Base-by-base conservation (phyloP, 2,113 vertebrate genomes). In the Microtus pennsylvanicus region DNA sequence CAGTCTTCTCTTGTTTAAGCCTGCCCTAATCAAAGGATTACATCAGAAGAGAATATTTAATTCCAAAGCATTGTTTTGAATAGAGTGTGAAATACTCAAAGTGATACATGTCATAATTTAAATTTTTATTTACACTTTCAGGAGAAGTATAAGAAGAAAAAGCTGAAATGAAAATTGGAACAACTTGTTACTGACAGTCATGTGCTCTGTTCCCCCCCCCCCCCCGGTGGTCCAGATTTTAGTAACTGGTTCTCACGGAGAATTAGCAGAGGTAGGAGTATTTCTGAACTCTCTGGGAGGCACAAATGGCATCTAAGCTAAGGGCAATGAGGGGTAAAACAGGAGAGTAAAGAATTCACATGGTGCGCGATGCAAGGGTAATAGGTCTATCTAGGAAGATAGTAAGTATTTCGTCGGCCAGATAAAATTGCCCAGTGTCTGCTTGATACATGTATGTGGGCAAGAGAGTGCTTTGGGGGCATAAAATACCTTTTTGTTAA, bases 41-140 rank as follows among this genome's bases (percentile, higher is more conserved):
- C 55, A 30, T 82, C 12, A 42, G 19, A 94, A 92, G 78, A 89
- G 24, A 96, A 69, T 35, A 94, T 86, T 92, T 90, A 94, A 92
- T 90, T 21, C 24, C 72, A 95, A 88, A 93, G 21, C 26, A 82
- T 95, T 96, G 81, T 85, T 94, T 91, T 74, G n/a, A n/a, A n/a
- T n/a, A n/a, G 45, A 89, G 42, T 89, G 50, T 94, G 89, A 95
- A 96, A 80, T 76, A 88, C 8, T 42, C 78, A 67, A 93, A 69
- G 52, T 75, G 88, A 87, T 85, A 94, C 69, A 42, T 47, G 33
- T 61, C 87, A 45, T 9, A 90, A 87, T 76, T 88, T 47, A 90
- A 26, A 89, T 35, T 9, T 35, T 69, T 92, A 89, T 52, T 55
- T 67, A 52, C 7, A 82, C 67, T 92, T 93, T 95, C 58, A 94